Evolutionary conservation across 2,113 vertebrate genomes (phyloP).

Genomic region (Leptobrachium ailaonicum): DNA sequence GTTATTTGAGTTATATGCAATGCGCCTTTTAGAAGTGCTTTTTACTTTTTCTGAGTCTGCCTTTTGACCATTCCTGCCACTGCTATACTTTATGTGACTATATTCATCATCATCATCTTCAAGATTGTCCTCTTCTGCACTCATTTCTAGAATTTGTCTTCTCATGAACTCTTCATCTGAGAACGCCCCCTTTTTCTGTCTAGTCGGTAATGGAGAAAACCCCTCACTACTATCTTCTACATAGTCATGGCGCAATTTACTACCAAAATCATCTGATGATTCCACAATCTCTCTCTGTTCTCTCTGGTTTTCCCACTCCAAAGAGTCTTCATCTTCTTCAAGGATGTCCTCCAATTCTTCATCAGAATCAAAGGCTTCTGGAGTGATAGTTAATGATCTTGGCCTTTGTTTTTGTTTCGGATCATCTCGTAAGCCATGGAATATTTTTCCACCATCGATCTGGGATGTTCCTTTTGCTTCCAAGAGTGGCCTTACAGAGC

Average conservation of each 20-base stretch:
- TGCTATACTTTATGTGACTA: constrained; percentile 57
- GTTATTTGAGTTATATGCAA: constrained; percentile 79
- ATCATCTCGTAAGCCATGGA: constrained; percentile 64
- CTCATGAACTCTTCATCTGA: constrained; percentile 97
- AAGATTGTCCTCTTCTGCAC: constrained; percentile 91
- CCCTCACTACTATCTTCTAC: constrained; percentile 97
- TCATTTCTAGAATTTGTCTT: constrained; percentile 96
- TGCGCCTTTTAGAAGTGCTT: constrained; percentile 72
- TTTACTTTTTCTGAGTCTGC: constrained; percentile 77
- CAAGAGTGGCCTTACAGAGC: constrained; percentile 82
- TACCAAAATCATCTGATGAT: constrained; percentile 92
- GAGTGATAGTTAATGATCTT: constrained; percentile 86
- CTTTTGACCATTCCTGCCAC: constrained; percentile 77
- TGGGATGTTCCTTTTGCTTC: constrained; percentile 71
- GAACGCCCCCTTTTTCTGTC: constrained; percentile 74
- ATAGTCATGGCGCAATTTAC: constrained; percentile 91
- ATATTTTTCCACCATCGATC: constrained; percentile 54
- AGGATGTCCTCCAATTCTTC: constrained; percentile 90
- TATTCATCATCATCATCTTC: constrained; percentile 81
- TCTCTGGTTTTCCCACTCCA: constrained; percentile 79
- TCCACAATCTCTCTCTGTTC: constrained; percentile 76
- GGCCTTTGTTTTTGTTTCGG: constrained; percentile 84
- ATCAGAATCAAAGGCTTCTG: constrained; percentile 85
- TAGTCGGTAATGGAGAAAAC: constrained; percentile 82
- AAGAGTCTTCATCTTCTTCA: constrained; percentile 86